Base-by-base conservation (phyloP, 2,888 invertebrate species). In the Esperia sulphurella region DNA sequence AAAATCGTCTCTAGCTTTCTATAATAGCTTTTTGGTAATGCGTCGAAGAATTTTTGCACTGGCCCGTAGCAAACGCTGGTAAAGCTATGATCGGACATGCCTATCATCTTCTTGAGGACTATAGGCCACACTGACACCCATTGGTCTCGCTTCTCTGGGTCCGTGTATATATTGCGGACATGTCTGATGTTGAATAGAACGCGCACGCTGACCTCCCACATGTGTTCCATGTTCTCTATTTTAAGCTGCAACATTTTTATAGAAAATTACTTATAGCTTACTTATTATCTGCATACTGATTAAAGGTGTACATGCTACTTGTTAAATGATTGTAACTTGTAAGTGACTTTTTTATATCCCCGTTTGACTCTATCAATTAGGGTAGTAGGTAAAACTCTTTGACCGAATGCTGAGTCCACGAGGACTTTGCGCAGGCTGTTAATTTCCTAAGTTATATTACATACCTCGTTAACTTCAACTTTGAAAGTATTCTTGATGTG, bases 81-180 rank as follows among this genome's bases (percentile, higher is more conserved):
- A 14, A 94, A 83, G n/a, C 92, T 94, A 63, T 94, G 92, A 7
- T 92, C 79, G 0, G 95, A 95, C 48, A 86, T 64, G n/a, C 92
- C 91, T 2, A 91, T 75, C 13, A 93, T 46, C 61, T 91, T 93
- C 65, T 93, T 94, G 0, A 95, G 66, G 0, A 95, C 79, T 75
- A 94, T 93, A 0, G 90, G 87, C 80, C 92, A 91, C 1, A 92
- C 88, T 8, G 92, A 92, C 46, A 91, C 85, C 68, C 91, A 92
- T 50, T 91, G 83, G 63, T 93, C 89, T 1, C 91, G 89, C 65
- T 92, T 89, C 49, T 92, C 91, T n/a, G 91, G 91, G 53, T 92
- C 91, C 21, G 92, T 91, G 70, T 92, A 94, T 44, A 93, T 91
- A 48, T 92, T 92, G 44, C 92, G 90, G 3, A 94, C 90, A 49